Evolutionary conservation across 2,797 vertebrate species (phyloP), one percentile per base, ranked within the genome.

Genomic region (Macropodus opercularis): DNA sequence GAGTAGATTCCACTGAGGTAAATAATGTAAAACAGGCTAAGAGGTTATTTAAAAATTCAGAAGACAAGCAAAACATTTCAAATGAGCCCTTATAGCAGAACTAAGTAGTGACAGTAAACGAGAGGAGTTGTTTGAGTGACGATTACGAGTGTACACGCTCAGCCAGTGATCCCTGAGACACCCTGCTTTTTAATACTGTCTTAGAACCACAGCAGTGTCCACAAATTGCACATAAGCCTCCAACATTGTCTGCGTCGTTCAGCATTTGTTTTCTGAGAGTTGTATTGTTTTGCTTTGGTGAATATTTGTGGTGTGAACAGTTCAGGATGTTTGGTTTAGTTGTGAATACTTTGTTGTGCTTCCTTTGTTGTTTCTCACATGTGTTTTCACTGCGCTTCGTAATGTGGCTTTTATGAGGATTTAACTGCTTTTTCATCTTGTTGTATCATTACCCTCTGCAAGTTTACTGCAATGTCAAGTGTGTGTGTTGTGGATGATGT

Each of bases 321-420:
- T 43, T 56, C 58, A 64, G 78, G 49, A 69, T 79, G 72, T 83
- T 83, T 71, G 46, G 49, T 65, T n/a, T 56, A 19, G 38, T 69
- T 65, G 26, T 27, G 36, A 73, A 55, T 61, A 49, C n/a, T 75
- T 84, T 57, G 58, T 55, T 46, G 34, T 42, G 2, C 24, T 53
- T 61, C 29, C 34, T 72, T 83, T 75, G 65, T 75, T 68, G 36
- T 63, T 81, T 63, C 55, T 52, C 31, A 18, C 43, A 64, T 84
- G 72, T 81, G 72, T 81, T 87, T 81, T 60, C 42, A 75, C 38
- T 87, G 70, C 61, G 29, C 50, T 77, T 64, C 55, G 24, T 68
- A 50, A 67, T 79, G 61, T 5, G 50, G 55, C 38, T 44, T 82
- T 75, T 53, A 63, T 19, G 49, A 78, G 40, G 41, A 42, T 72